phyloP scores from a whole-genome alignment of 2,888 invertebrate genomes.

The Bellardia bayeri region DNA sequence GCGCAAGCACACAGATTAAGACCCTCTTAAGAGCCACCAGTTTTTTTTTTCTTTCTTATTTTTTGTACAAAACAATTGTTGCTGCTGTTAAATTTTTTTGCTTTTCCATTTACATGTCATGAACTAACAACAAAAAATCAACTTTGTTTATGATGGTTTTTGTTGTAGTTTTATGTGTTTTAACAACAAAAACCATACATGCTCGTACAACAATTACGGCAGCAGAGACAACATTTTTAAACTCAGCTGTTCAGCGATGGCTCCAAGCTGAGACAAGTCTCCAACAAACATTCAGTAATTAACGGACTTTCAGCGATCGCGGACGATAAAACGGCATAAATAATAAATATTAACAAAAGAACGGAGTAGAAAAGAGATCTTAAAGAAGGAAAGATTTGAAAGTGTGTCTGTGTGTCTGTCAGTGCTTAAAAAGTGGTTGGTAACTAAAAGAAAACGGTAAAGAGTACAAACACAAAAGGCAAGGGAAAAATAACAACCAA shows the following conservation, averaged over 20 bases:
- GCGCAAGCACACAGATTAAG: slow-evolving; percentile 32
- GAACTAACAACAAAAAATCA: slow-evolving; percentile 48
- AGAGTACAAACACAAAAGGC: slow-evolving; percentile 49
- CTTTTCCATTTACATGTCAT: slow-evolving; percentile 39
- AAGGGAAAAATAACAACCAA: neutral
- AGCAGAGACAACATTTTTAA: slow-evolving; percentile 32
- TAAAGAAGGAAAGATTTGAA: slow-evolving; percentile 29
- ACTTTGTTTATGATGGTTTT: slow-evolving; percentile 49
- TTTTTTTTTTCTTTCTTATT: too few relatives aligned
- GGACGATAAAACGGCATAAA: slow-evolving; percentile 74
- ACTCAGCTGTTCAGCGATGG: slow-evolving; percentile 66
- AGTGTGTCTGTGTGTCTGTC: neutral
- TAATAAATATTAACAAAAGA: slow-evolving; percentile 39
- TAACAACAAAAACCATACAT: slow-evolving; percentile 19
- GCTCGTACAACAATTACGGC: neutral
- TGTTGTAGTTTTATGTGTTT: slow-evolving; percentile 30
- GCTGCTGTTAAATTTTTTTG: slow-evolving; percentile 28
- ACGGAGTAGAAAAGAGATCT: slow-evolving; percentile 30
- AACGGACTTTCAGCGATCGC: slow-evolving; percentile 80
- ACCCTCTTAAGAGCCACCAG: slow-evolving; percentile 55
- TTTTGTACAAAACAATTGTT: slow-evolving; percentile 9
- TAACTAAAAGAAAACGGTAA: slow-evolving; percentile 65
- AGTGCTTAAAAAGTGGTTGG: slow-evolving; percentile 44
- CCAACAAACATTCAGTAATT: slow-evolving; percentile 78
- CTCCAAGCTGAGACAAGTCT: slow-evolving; percentile 65